phyloP scores from a whole-genome alignment of 2,797 vertebrate genomes.

The Acrossocheilus fasciatus region DNA sequence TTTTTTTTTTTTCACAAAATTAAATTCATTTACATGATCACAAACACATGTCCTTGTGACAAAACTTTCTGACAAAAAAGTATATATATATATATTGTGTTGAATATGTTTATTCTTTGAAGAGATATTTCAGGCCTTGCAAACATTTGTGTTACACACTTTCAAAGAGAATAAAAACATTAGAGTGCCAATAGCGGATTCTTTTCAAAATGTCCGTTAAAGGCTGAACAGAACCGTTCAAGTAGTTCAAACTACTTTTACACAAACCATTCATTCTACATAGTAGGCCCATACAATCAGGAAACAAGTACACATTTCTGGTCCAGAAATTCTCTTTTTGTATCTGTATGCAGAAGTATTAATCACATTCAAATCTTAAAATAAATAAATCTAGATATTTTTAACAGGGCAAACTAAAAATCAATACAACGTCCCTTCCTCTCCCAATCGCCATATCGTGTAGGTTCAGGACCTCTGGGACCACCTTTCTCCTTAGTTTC shows the following conservation, averaged over 20 bases:
- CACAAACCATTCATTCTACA: background rate
- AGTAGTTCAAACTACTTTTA: constrained; percentile 18
- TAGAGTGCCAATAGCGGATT: background rate
- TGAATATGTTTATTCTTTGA: background rate
- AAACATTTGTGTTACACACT: background rate
- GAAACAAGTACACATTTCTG: background rate
- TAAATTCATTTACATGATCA: background rate
- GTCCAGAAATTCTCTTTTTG: background rate
- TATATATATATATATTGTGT: no score
- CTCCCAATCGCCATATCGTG: constrained; percentile 98
- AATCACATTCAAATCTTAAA: background rate
- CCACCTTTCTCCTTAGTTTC: constrained; percentile 93
- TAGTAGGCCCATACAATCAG: background rate
- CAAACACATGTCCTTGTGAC: background rate
- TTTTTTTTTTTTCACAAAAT: background rate
- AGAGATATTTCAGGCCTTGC: background rate
- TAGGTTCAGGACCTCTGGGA: constrained; percentile 94
- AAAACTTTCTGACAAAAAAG: background rate
- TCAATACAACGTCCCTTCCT: constrained; percentile 97
- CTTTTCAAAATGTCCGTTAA: background rate
- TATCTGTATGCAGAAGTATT: background rate
- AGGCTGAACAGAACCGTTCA: background rate
- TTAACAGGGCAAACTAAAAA: constrained; percentile 79
- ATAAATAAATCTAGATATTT: background rate
- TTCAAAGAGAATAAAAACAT: background rate